Percentiles rank a stretch among this genome's conserved stretches.
These are phyloP conservation scores for Gymnobelideus leadbeateri DNA, from an alignment of 2,113 vertebrate genomes.

Conservation along the genomic window DNA sequence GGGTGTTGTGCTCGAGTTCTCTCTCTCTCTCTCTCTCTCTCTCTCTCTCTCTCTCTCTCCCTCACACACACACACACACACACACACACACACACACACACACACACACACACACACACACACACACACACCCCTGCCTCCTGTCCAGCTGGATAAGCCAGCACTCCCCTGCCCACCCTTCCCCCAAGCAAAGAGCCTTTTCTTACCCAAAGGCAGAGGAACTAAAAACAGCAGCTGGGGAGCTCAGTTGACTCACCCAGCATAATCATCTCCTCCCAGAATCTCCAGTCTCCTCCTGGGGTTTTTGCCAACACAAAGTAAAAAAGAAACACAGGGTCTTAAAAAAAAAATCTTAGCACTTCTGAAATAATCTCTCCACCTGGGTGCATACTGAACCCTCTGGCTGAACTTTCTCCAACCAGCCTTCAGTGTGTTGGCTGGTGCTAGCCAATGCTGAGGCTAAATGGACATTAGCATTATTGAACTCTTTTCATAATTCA, in stretches of 20 bases:
- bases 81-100: too few relatives aligned
- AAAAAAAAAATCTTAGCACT: conserved; percentile 45
- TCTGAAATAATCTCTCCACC: conserved; percentile 68
- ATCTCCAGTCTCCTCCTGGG: conserved; percentile 73
- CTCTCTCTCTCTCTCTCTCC: too few relatives aligned
- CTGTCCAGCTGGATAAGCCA: conserved; percentile 27
- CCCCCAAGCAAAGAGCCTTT: conserved; percentile 56
- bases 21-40: too few relatives aligned
- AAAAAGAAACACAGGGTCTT: conserved; percentile 68
- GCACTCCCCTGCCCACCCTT: background rate
- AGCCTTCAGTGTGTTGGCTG: background rate
- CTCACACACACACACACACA: background rate
- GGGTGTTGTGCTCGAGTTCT: too few relatives aligned
- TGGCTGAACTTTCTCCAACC: background rate
- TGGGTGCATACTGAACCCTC: conserved; percentile 46
- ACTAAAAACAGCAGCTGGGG: conserved; percentile 77
- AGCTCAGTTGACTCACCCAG: conserved; percentile 77
- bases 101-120: background rate
- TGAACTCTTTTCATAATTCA: background rate
- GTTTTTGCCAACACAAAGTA: conserved; percentile 73
- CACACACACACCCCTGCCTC: conserved; percentile 42
- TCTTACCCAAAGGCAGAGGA: conserved; percentile 58
- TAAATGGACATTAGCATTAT: background rate
- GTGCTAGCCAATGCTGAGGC: conserved; percentile 1
- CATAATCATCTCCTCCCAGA: conserved; percentile 77